Evolutionary conservation across 2,888 invertebrate genomes (phyloP), one percentile per base, ranked within the genome.

Genomic region (Eristalis arbustorum): DNA sequence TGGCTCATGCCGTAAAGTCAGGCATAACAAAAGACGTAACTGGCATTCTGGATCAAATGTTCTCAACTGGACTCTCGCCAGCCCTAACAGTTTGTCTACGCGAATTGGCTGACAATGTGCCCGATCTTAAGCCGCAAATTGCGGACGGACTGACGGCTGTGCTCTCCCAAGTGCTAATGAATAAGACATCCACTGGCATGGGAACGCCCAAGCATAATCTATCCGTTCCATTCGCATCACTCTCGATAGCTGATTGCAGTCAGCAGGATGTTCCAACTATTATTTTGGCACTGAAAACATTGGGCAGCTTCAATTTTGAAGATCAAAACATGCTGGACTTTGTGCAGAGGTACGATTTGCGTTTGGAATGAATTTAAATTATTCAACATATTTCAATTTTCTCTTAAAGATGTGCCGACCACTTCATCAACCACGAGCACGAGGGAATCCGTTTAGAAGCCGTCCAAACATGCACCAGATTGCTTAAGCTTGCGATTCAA

Each of bases 381-480:
- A 31, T 31, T 5, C 13, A 69, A 0, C 25, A 11, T 5, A 14
- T 28, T 10, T 28, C 6, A 8, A 4, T 18, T 42, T 18, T 42
- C 6, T 18, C 8, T 49, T 49, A 8, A 49, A 92, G 98, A 82
- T 98, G 98, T 92, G 98, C 98, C 0, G 98, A 98, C 90, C 95
- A 97, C 91, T 98, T 97, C 91, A 93, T 99, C 62, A 96, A 96
- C 18, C 97, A 97, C 90, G 98, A 99, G 88, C 96, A 97, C 90
- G 96, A 97, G 89, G 98, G 98, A 91, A 96, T 99, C 3, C 95
- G 98, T 28, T 93, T 99, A 88, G 98, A 99, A 93, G 98, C 99
- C 14, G 99, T 99, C 0, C 95, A 96, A 91, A 99, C 99, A 0
- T 98, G 98, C 90, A 98, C 98, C 18, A 95, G 97, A 75, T 94